These are phyloP conservation scores for Columbina picui DNA, from an alignment of 2,113 vertebrate genomes.

Conservation along the genomic window DNA sequence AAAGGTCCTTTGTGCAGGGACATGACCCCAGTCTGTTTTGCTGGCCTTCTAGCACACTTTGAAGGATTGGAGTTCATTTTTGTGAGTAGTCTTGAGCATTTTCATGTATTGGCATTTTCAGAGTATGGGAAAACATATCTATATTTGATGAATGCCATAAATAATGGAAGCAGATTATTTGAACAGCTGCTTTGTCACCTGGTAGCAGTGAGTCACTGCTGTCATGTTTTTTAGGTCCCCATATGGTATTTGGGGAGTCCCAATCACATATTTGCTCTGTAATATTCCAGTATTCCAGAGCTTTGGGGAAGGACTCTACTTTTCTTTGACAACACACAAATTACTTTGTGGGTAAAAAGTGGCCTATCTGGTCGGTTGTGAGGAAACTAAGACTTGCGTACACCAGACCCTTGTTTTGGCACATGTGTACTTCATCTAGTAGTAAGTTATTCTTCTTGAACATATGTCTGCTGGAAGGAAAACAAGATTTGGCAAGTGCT, in stretches of 20 bases:
- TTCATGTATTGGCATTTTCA: background rate
- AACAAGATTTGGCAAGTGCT: fast-evolving
- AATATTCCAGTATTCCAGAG: background rate
- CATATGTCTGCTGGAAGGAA: background rate
- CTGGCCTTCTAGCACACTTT: background rate
- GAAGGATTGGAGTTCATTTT: background rate
- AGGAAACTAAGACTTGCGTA: background rate
- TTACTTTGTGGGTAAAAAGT: background rate
- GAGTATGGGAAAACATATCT: background rate
- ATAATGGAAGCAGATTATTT: background rate
- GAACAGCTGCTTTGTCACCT: background rate
- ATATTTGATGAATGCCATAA: background rate
- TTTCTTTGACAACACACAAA: background rate
- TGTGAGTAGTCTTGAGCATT: background rate
- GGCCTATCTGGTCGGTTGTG: too few species aligned
- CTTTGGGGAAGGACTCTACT: background rate
- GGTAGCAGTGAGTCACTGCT: background rate
- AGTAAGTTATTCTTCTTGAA: background rate
- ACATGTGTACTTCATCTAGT: background rate
- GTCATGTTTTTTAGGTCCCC: background rate
- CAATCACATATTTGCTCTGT: background rate
- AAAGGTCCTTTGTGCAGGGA: background rate
- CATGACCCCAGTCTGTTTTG: background rate
- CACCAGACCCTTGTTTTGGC: background rate
- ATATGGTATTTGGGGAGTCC: background rate